Conservation (phyloP, 1,140 invertebrate genomes). For the Drosophila nigromelanica region DNA sequence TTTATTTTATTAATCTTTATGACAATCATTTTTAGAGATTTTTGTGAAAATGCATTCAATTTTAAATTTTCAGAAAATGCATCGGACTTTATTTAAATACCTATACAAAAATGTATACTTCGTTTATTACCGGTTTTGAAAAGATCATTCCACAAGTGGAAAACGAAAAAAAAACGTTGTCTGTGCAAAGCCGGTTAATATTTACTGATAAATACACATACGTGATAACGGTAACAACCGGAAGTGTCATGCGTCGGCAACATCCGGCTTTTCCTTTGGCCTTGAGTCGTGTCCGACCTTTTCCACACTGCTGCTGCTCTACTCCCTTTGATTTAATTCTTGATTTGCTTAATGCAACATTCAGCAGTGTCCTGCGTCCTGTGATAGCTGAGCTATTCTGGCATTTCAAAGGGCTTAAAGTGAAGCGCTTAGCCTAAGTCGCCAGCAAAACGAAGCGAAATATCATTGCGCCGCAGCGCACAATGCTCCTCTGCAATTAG, state of each 20-base stretch:
- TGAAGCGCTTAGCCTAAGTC: conserved; percentile 70
- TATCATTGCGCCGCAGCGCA: conserved; percentile 63
- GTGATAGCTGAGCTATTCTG: conserved; percentile 20
- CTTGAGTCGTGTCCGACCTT: background rate
- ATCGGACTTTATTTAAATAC: too few species aligned
- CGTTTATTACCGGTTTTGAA: too few species aligned
- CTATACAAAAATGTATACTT: too few species aligned
- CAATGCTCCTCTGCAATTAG: conserved; percentile 68
- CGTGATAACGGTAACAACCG: conserved; percentile 20
- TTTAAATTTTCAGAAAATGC: too few species aligned
- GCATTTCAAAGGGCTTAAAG: conserved; percentile 58
- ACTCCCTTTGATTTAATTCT: conserved; percentile 52
- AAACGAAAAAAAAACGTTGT: too few species aligned
- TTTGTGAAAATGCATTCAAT: too few species aligned
- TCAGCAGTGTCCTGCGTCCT: background rate
- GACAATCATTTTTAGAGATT: too few species aligned
- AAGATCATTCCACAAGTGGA: too few species aligned
- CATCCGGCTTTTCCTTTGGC: conserved; percentile 35
- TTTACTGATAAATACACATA: background rate
- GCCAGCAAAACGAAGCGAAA: conserved; percentile 56
- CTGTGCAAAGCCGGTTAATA: too few species aligned
- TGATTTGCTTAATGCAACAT: conserved; percentile 48
- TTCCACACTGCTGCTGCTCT: conserved; percentile 33
- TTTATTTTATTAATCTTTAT: too few species aligned
- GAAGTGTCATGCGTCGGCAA: conserved; percentile 39